Evolutionary conservation across 2,888 invertebrate species (phyloP).

Genomic region (Epistrophella euchroma): DNA sequence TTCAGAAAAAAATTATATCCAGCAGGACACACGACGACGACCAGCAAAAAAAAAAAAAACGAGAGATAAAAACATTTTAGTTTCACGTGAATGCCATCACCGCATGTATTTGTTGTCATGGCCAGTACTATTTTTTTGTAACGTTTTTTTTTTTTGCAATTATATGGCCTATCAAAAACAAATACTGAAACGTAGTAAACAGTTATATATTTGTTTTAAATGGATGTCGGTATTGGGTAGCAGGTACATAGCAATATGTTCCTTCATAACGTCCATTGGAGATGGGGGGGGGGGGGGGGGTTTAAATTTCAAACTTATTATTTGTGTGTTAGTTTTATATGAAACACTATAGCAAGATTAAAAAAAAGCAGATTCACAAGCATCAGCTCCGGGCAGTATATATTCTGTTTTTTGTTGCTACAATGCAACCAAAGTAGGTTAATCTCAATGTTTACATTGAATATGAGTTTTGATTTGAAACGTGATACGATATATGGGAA

Average conservation of each 20-base stretch:
- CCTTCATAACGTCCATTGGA: not conserved
- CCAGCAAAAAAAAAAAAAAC: conserved; percentile 12
- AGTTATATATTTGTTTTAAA: conserved; percentile 36
- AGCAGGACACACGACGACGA: conserved; percentile 48
- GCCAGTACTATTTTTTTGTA: conserved; percentile 9
- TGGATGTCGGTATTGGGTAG: not conserved
- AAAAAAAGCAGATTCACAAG: conserved; percentile 20
- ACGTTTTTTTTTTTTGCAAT: conserved; percentile 28
- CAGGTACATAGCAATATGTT: no score
- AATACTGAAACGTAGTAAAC: conserved; percentile 54
- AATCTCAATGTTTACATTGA: conserved; percentile 72
- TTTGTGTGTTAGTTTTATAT: conserved; percentile 36
- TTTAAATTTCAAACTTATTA: conserved; percentile 55
- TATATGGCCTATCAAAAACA: conserved; percentile 70
- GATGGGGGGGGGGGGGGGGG: not conserved
- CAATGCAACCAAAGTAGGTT: conserved; percentile 67
- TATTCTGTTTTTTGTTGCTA: conserved; percentile 13
- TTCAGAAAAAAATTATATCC: conserved; percentile 47
- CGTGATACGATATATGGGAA: conserved; percentile 14
- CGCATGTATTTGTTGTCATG: conserved; percentile 50
- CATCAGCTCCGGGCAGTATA: conserved; percentile 45
- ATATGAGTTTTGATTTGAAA: conserved; percentile 65
- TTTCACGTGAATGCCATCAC: conserved; percentile 63
- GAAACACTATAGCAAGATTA: not conserved
- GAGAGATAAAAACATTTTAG: conserved; percentile 48